Percentiles rank a stretch among this genome's conserved stretches.
Evolutionary conservation across 2,113 vertebrate species (phyloP).

Genomic region (Cephalopholis sonnerati): DNA sequence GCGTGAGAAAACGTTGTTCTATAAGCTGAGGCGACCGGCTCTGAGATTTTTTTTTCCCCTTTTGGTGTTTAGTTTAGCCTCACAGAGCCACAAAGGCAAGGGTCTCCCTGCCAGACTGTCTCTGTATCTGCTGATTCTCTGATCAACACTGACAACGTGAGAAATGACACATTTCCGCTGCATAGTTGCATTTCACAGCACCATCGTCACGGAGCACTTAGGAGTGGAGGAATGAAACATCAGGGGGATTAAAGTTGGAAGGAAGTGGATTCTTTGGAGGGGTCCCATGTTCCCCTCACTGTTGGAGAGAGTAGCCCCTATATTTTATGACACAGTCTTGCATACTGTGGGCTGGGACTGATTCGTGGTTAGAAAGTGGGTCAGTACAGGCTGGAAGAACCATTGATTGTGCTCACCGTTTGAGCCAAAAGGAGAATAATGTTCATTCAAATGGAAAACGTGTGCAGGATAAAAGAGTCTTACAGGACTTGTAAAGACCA

Average conservation of each 20-base stretch:
- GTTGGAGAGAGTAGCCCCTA: slow-evolving; percentile 48
- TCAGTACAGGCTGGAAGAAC: slow-evolving; percentile 53
- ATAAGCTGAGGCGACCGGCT: slow-evolving; percentile 65
- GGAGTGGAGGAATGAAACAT: slow-evolving; percentile 61
- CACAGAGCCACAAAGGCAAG: slow-evolving; percentile 62
- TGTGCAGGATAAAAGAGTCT: slow-evolving; percentile 55
- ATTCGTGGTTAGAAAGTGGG: slow-evolving; percentile 62
- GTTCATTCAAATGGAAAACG: slow-evolving; percentile 55
- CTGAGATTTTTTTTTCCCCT: slow-evolving; percentile 29
- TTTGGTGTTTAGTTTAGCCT: slow-evolving; percentile 71
- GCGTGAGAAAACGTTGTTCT: slow-evolving; percentile 83
- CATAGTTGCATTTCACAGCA: slow-evolving; percentile 53
- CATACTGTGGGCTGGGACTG: slow-evolving; percentile 43
- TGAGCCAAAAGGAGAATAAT: slow-evolving; percentile 56
- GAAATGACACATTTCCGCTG: slow-evolving; percentile 76
- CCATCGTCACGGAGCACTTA: slow-evolving; percentile 70
- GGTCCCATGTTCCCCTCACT: slow-evolving; percentile 58
- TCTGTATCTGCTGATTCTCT: slow-evolving; percentile 66
- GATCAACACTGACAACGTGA: slow-evolving; percentile 80
- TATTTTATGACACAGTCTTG: slow-evolving; percentile 52
- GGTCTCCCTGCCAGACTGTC: slow-evolving; percentile 63
- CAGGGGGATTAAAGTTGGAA: slow-evolving; percentile 67
- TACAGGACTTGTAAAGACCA: slow-evolving; percentile 42
- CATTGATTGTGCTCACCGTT: slow-evolving; percentile 39
- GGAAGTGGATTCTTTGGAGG: slow-evolving; percentile 68